These are phyloP conservation scores for Formicarius rufipectus DNA, from an alignment of 2,113 vertebrate genomes.

Conservation along the genomic window DNA sequence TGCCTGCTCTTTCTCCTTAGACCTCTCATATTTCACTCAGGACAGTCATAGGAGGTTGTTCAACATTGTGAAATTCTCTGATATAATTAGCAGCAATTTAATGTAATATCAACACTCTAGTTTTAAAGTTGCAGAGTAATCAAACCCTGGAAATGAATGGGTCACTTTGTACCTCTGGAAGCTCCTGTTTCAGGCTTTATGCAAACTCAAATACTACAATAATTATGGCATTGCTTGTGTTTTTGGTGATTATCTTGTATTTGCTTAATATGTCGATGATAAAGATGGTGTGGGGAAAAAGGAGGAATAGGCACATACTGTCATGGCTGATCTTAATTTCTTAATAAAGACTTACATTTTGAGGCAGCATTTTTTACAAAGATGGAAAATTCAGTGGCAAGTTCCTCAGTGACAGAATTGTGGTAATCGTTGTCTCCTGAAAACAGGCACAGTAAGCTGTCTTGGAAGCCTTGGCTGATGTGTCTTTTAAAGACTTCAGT, in stretches of 20 bases:
- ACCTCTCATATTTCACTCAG: neutral
- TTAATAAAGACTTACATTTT: neutral
- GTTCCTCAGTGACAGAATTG: neutral
- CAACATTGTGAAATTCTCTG: neutral
- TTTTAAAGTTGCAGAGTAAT: neutral
- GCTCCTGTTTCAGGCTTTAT: neutral
- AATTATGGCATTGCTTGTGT: neutral
- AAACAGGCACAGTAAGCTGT: neutral
- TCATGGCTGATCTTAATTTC: neutral
- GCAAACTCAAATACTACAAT: neutral
- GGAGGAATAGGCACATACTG: neutral
- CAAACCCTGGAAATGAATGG: neutral
- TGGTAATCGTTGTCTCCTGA: neutral
- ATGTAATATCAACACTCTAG: neutral
- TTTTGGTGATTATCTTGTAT: neutral
- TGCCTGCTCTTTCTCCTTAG: neutral
- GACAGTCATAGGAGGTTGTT: neutral
- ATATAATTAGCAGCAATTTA: neutral
- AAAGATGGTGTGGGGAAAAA: neutral
- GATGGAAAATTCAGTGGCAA: neutral
- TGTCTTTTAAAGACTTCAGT: neutral
- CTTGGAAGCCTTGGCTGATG: neutral
- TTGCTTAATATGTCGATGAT: neutral
- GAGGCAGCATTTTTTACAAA: neutral
- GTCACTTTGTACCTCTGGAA: neutral